Evolutionary conservation across 2,113 vertebrate genomes (phyloP).

Genomic region (Coracopsis vasa): DNA sequence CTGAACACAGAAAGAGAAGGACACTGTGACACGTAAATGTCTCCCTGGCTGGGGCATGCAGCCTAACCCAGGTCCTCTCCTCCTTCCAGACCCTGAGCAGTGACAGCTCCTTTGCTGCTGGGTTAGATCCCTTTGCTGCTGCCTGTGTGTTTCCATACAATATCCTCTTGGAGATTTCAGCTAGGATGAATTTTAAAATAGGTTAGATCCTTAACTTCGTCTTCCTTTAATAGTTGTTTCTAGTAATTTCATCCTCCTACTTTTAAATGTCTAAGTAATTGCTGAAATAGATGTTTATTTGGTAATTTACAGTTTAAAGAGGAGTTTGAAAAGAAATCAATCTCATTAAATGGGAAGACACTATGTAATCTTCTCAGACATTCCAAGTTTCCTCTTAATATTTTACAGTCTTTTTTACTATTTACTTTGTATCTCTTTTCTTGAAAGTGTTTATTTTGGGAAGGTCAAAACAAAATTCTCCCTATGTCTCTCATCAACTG

Average conservation of each 20-base stretch:
- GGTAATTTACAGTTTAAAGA: conserved; percentile 26
- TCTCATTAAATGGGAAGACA: conserved; percentile 32
- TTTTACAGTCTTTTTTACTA: conserved; percentile 54
- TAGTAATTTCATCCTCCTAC: background rate
- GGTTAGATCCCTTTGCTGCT: background rate
- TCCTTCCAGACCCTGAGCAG: background rate
- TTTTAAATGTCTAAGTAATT: background rate
- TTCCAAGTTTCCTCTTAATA: conserved; percentile 41
- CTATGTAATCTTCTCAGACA: conserved; percentile 17
- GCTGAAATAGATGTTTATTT: background rate
- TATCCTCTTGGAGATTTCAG: background rate
- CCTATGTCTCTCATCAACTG: conserved; percentile 47
- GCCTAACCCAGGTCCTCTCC: background rate
- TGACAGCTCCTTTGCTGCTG: background rate
- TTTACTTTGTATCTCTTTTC: conserved; percentile 66
- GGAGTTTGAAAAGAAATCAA: conserved; percentile 22
- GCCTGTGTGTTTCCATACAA: background rate
- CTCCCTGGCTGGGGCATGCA: background rate
- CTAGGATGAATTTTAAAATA: background rate
- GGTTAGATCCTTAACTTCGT: background rate
- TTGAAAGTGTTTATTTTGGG: conserved; percentile 59
- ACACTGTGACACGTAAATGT: accelerated
- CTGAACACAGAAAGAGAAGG: background rate
- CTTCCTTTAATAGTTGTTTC: background rate
- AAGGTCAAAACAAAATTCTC: conserved; percentile 63